Percentiles rank a stretch among this genome's conserved stretches.
Conservation (phyloP, 2,797 vertebrate genomes). For the Phrynocephalus guinanensis region DNA sequence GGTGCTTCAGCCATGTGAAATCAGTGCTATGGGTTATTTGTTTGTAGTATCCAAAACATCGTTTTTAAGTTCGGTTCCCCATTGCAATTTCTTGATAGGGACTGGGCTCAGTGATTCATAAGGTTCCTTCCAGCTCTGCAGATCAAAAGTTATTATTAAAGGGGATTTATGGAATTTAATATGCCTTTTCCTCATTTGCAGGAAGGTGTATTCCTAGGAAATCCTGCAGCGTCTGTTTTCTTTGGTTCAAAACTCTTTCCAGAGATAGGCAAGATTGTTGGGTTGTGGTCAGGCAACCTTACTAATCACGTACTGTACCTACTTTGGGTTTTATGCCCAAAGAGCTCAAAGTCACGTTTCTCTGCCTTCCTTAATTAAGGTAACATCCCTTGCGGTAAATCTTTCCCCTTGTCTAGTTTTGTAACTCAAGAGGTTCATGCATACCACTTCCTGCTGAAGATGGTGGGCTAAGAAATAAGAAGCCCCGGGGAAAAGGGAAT, state of each 20-base stretch:
- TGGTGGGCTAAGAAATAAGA: fast-evolving
- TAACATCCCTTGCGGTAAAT: fast-evolving
- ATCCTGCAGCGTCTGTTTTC: background rate
- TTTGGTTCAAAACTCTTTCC: background rate
- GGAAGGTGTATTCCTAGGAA: too few relatives aligned
- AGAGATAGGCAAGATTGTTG: background rate
- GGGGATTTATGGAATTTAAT: background rate
- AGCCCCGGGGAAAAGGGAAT: fast-evolving
- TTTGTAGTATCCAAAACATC: too few relatives aligned
- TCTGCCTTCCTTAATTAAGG: background rate
- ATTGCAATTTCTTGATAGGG: too few relatives aligned
- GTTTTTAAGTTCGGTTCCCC: too few relatives aligned
- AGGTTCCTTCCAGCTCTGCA: too few relatives aligned
- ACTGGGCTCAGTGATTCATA: too few relatives aligned
- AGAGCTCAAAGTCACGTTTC: fast-evolving
- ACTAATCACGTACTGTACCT: fast-evolving
- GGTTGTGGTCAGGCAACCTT: background rate
- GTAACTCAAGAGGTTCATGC: background rate
- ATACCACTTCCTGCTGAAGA: background rate
- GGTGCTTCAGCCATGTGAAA: background rate
- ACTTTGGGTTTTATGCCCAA: background rate
- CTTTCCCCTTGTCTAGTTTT: background rate
- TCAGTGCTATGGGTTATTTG: too few relatives aligned
- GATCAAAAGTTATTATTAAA: too few relatives aligned
- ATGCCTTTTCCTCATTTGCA: background rate